A percentile compares a stretch with the other conserved stretches of the same genome.
Conservation (phyloP, 2,888 invertebrate species). For the Matsumyia berberina region DNA sequence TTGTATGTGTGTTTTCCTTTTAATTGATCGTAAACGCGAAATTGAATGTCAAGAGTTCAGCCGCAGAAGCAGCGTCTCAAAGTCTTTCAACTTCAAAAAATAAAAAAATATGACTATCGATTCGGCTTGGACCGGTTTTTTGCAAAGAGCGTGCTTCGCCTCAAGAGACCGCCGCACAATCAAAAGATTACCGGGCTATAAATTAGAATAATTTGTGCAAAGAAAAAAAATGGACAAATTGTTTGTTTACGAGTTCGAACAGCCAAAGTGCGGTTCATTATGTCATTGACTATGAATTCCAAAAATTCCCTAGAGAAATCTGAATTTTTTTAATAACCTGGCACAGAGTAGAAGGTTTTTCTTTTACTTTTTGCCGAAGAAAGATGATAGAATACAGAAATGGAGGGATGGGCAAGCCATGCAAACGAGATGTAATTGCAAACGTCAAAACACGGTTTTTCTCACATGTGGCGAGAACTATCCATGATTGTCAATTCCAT, state of each 20-base stretch:
- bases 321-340: background rate
- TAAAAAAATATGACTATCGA: too few species aligned
- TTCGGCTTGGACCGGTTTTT: constrained; percentile 30
- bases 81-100: background rate
- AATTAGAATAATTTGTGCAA: constrained; percentile 26
- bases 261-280: background rate
- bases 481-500: too few species aligned
- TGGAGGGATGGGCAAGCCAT: too few species aligned
- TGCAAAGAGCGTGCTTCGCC: background rate
- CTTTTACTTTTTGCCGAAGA: too few species aligned
- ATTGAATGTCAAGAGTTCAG: constrained; percentile 55
- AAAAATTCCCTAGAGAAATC: too few species aligned
- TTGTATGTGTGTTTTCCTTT: constrained; percentile 15
- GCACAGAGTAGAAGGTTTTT: too few species aligned
- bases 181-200: constrained; percentile 22
- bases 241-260: constrained; percentile 24
- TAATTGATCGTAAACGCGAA: constrained; percentile 30
- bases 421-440: too few species aligned
- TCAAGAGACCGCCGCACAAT: constrained; percentile 10
- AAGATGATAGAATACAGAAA: too few species aligned
- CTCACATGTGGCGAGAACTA: too few species aligned
- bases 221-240: background rate
- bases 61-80: background rate
- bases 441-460: too few species aligned
- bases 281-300: constrained; percentile 14